Evolutionary conservation across 2,888 invertebrate genomes (phyloP), one percentile per base, ranked within the genome.

Genomic region (Halictus ligatus): DNA sequence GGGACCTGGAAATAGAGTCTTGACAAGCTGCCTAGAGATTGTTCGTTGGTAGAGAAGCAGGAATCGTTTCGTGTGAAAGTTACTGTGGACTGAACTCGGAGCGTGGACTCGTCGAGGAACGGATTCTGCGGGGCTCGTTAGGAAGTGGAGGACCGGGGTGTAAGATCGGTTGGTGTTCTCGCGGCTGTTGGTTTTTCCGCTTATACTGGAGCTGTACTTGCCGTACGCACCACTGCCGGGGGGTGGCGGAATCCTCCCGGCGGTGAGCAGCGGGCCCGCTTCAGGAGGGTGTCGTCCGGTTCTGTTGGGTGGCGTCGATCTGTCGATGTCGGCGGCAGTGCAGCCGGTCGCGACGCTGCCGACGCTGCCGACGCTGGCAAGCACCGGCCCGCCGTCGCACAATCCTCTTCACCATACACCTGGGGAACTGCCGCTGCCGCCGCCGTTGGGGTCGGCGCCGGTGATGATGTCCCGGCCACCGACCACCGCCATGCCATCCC

Each of bases 311-410:
- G 94, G 94, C 88, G 94, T 95, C 88, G 95, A 95, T 89, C 92
- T 95, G 80, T 95, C 95, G 83, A 95, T 95, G 95, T 95, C 95
- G 83, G 95, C 95, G 60, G 95, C 95, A 64, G 95, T 95, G 85
- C 94, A 94, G 78, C 93, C 92, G 84, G 92, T 91, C 91, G 87
- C 91, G 90, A 83, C 87, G 79, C 88, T 85, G 46, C 89, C 88
- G 80, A 85, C 86, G 84, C 93, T 88, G 79, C 89, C 92, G 79
- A 84, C 82, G 50, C 21, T 54, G 50, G 21, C 50, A 15, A 54
- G 50, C 79, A n/a, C 89, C 87, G 88, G 89, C 40, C 94, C 93
- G 69, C 93, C 94, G 89, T 86, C 84, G 83, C 92, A 91, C 86
- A 89, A 90, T 84, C 89, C 92, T 15, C 86, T 92, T 35, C 91